Base-by-base conservation (phyloP, 2,797 vertebrate species). In the Sebastes dallii region DNA sequence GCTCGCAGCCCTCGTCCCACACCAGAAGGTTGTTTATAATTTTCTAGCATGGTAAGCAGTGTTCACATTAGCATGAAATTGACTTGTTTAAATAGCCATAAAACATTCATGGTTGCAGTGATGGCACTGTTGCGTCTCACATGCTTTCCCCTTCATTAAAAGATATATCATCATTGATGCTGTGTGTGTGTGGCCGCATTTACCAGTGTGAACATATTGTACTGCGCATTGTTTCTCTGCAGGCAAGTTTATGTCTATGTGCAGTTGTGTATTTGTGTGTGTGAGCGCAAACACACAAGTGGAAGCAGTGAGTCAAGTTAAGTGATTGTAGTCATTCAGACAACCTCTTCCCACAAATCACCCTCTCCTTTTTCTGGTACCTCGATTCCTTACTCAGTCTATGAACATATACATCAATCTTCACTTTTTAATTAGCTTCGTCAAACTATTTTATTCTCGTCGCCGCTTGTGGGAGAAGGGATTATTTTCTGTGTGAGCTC, bases 31-130 rank as follows among this genome's bases (percentile, higher is more conserved):
- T 94, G 91, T 94, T 93, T 90, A 88, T 92, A 89, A 91, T 91
- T 87, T 89, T 93, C 81, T 84, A 88, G 89, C 81, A 81, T 89
- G 72, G 88, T 90, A 93, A 94, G 92, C 94, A 92, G 89, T 94
- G 93, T 87, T 91, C 91, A 95, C 87, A 92, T 95, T 94, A 93
- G 94, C 95, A 96, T 96, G 94, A 95, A 95, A 96, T 94, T 94
- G 93, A 93, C 91, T 95, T 94, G 91, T 94, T 95, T 94, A 94
- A 95, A 95, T 94, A 90, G 87, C 92, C 92, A 93, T 95, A 92
- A 95, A 94, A 86, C 86, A 92, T 91, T 89, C 85, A 80, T 89
- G 84, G 80, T 73, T 85, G 72, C 69, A 78, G 73, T 69, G 75
- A 90, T 85, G 84, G 77, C 72, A 64, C 78, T 61, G 78, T 85